Evolutionary conservation across 2,113 vertebrate species (phyloP).

Genomic region (Sapajus apella): DNA sequence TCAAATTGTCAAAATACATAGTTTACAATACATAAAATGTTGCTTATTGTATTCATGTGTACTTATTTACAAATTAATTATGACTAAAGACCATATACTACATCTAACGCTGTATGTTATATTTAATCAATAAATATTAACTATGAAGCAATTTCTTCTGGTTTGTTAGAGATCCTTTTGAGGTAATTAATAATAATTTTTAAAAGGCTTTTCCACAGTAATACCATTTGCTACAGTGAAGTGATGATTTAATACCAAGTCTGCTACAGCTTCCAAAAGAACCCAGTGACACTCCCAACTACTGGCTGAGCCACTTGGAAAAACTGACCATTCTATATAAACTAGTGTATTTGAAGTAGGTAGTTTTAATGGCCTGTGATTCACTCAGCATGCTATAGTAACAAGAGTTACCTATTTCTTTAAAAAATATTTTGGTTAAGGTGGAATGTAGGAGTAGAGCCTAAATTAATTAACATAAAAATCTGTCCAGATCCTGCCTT

Average conservation of each 20-base stretch:
- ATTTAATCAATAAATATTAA: conserved; percentile 7
- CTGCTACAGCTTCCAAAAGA: conserved; percentile 27
- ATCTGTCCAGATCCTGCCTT: not conserved
- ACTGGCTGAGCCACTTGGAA: not conserved
- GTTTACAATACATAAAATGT: not conserved
- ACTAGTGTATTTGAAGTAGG: not conserved
- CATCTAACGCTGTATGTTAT: not conserved
- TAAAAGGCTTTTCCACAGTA: not conserved
- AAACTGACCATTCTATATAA: not conserved
- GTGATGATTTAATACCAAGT: conserved; percentile 1
- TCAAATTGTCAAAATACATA: not conserved
- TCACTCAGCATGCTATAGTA: not conserved
- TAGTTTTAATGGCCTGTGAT: not conserved
- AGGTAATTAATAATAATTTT: not conserved
- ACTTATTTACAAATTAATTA: not conserved
- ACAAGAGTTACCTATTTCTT: not conserved
- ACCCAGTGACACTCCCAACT: not conserved
- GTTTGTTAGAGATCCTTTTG: not conserved
- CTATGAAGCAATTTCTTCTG: not conserved
- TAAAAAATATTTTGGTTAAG: not conserved
- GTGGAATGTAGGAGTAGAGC: not conserved
- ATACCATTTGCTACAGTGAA: not conserved
- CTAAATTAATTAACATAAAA: not conserved
- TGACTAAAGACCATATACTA: not conserved
- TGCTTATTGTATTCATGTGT: not conserved